Base-by-base conservation (phyloP, 2,888 invertebrate species). In the Pterostichus niger region DNA sequence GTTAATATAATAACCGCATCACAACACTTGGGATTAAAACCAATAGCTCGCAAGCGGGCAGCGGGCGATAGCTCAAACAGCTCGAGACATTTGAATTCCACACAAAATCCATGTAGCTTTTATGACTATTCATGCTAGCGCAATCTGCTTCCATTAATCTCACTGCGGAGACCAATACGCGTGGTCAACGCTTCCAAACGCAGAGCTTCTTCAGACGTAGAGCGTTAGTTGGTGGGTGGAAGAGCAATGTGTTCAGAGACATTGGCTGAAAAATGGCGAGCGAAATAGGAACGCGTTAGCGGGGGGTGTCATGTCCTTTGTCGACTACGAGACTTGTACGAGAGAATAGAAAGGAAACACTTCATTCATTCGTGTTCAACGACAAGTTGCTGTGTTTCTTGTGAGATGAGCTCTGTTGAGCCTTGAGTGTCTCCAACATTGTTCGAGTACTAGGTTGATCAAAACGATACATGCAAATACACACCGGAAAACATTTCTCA, bases 91-190 rank as follows among this genome's bases (percentile, higher is more conserved):
- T 85, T 64, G 73, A 84, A 64, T 83, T 84, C 84, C 82, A 84
- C 85, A 85, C 85, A 84, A 85, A 84, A 84, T 84, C 83, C 85
- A 82, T 85, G 84, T 85, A 77, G 64, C 84, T 84, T 79, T 81
- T 83, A 84, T 84, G 85, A 84, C 84, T 84, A 85, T 85, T 85
- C 84, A 84, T 84, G 83, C 84, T 81, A 76, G 59, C 79, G 83
- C 84, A 85, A 84, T 85, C 84, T 84, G 76, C 77, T 83, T 84
- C 84, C 85, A 85, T 85, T 84, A 84, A 85, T 85, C 85, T 85
- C 82, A 35, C 64, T 61, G 49, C 44, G 46, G 79, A 33, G n/a
- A 79, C 40, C 40, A 40, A 40, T 40, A 40, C 40, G 40, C 78
- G 40, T 35, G 35, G 56, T 13, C 71, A 81, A 81, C 56, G 71